These are phyloP conservation scores for Andrena chrysosceles DNA, from an alignment of 2,888 invertebrate genomes.

Conservation along the genomic window DNA sequence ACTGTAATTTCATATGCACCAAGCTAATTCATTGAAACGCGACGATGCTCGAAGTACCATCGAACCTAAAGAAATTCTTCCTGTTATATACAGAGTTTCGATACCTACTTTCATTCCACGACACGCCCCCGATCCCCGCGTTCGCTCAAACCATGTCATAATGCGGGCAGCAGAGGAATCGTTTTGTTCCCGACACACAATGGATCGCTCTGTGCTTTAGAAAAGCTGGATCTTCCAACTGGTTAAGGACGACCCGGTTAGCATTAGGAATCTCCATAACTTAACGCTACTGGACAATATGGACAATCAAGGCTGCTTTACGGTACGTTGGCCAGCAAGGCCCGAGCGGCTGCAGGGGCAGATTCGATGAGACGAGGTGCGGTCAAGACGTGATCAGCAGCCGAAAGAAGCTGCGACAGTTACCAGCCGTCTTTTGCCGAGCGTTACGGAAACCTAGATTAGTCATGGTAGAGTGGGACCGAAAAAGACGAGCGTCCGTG, in stretches of 20 bases:
- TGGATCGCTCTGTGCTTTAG: conserved; percentile 12
- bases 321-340: conserved; percentile 76
- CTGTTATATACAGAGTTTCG: background rate
- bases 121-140: conserved; percentile 21
- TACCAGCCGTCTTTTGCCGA: conserved; percentile 73
- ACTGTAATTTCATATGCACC: too few relatives aligned
- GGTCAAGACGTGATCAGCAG: conserved; percentile 84
- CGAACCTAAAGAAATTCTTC: background rate
- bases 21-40: too few relatives aligned
- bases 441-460: conserved; percentile 79
- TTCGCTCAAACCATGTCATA: conserved; percentile 29
- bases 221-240: conserved; percentile 30
- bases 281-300: conserved; percentile 80
- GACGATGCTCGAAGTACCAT: background rate
- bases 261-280: conserved; percentile 80
- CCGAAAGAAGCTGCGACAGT: conserved; percentile 82
- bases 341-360: conserved; percentile 67
- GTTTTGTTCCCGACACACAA: conserved; percentile 8
- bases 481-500: conserved; percentile 32
- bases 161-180: background rate
- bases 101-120: conserved; percentile 45
- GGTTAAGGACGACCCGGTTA: conserved; percentile 55
- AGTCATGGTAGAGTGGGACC: conserved; percentile 66
- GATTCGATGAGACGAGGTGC: conserved; percentile 76
- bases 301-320: conserved; percentile 83